phyloP scores from a whole-genome alignment of 2,888 invertebrate species.

The Sarcophaga subvicina region DNA sequence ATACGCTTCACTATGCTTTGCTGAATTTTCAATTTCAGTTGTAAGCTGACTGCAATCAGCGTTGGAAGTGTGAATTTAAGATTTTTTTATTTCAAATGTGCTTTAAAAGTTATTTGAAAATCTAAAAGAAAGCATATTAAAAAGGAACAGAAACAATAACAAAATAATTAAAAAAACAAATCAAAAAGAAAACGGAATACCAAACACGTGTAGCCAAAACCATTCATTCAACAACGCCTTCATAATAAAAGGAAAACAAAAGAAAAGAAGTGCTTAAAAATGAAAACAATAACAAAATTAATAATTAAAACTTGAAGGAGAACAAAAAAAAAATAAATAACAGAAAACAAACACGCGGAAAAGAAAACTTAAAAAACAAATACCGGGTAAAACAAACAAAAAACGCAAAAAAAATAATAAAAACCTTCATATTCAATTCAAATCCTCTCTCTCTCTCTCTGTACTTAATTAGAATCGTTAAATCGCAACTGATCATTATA shows the following conservation, averaged over 20 bases:
- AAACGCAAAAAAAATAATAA: neutral
- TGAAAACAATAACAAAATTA: conserved; percentile 11
- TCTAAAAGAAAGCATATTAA: neutral
- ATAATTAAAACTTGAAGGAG: conserved; percentile 17
- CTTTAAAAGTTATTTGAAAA: conserved; percentile 18
- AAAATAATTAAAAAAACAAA: neutral
- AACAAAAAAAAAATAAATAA: conserved; percentile 6
- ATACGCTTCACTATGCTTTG: conserved; percentile 79
- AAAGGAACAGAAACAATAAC: neutral
- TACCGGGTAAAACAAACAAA: conserved; percentile 34
- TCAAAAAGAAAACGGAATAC: neutral
- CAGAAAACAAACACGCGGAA: conserved; percentile 1
- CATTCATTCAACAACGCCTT: no score
- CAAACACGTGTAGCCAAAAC: conserved; percentile 45
- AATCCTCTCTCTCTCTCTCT: neutral
- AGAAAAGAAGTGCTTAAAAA: conserved; percentile 25
- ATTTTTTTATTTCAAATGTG: conserved; percentile 36
- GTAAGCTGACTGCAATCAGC: conserved; percentile 81
- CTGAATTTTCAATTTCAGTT: conserved; percentile 81
- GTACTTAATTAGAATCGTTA: neutral
- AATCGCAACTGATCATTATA: no score
- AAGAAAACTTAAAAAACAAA: neutral
- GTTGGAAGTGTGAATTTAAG: conserved; percentile 74
- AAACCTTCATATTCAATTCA: neutral
- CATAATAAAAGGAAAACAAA: conserved; percentile 20